A percentile compares a stretch with the other conserved stretches of the same genome.
phyloP scores from a whole-genome alignment of 37 sponge, comb jelly and placozoan species.

The Spongilla lacustris region DNA sequence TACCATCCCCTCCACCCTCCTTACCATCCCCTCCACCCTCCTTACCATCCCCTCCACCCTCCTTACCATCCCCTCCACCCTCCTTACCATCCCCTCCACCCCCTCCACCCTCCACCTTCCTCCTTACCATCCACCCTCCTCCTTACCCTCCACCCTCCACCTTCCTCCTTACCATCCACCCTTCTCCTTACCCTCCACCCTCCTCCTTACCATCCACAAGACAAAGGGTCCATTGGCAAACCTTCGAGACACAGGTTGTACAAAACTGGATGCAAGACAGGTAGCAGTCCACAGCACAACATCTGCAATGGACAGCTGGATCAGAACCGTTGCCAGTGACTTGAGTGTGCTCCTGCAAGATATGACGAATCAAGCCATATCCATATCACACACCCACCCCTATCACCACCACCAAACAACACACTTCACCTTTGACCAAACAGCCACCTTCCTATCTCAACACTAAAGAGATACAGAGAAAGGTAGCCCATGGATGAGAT shows the following conservation, averaged over 20 bases:
- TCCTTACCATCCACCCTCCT: too few species aligned
- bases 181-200: neutral
- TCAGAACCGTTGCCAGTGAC: neutral
- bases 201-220: slow-evolving; percentile 83
- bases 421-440: slow-evolving; percentile 60
- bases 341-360: neutral
- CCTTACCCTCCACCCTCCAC: too few species aligned
- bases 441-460: slow-evolving; percentile 80
- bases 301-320: neutral
- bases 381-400: neutral
- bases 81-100: too few species aligned
- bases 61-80: too few species aligned
- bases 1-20: too few species aligned
- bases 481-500: slow-evolving; percentile 88
- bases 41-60: neutral
- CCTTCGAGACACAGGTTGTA: slow-evolving; percentile 83
- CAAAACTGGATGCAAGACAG: neutral
- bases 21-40: neutral
- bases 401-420: slow-evolving; percentile 16
- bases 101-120: too few species aligned
- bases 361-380: neutral
- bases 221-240: slow-evolving; percentile 84
- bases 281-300: slow-evolving; percentile 18
- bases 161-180: too few species aligned
- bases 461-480: slow-evolving; percentile 73